Conservation (phyloP, 2,797 vertebrate species). For the Rousettus madagascariensis region DNA sequence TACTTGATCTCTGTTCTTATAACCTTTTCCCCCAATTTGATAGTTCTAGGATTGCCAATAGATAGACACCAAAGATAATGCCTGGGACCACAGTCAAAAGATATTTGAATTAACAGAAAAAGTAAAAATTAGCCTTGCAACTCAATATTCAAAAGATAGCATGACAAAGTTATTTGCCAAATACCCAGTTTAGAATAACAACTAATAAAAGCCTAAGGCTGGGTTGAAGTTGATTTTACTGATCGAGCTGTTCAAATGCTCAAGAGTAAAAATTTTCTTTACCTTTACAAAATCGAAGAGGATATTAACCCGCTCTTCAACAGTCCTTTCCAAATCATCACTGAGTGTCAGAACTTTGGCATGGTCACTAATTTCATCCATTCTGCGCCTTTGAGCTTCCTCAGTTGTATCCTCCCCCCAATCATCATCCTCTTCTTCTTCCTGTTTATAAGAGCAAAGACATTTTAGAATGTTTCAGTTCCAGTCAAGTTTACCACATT, state of each 20-base stretch:
- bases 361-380: constrained; percentile 99
- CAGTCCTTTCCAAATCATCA: constrained; percentile 95
- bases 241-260: not conserved
- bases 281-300: constrained; percentile 99
- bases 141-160: not conserved
- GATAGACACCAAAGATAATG: not conserved
- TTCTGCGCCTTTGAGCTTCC: constrained; percentile 96
- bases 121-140: not conserved
- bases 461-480: accelerated
- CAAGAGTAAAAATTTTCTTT: not conserved
- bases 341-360: constrained; percentile 97
- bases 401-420: constrained; percentile 99
- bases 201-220: not conserved
- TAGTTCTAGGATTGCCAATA: not conserved
- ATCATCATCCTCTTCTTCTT: constrained; percentile 96
- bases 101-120: not conserved
- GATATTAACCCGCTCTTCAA: constrained; percentile 97
- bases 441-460: constrained; percentile 45
- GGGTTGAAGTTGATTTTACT: accelerated
- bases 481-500: not conserved
- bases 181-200: not conserved
- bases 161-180: not conserved
- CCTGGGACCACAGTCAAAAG: not conserved
- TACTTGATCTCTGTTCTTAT: not conserved
- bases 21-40: not conserved